These are phyloP conservation scores for Cryptocephalus moraei DNA, from an alignment of 2,888 invertebrate genomes.

Conservation along the genomic window DNA sequence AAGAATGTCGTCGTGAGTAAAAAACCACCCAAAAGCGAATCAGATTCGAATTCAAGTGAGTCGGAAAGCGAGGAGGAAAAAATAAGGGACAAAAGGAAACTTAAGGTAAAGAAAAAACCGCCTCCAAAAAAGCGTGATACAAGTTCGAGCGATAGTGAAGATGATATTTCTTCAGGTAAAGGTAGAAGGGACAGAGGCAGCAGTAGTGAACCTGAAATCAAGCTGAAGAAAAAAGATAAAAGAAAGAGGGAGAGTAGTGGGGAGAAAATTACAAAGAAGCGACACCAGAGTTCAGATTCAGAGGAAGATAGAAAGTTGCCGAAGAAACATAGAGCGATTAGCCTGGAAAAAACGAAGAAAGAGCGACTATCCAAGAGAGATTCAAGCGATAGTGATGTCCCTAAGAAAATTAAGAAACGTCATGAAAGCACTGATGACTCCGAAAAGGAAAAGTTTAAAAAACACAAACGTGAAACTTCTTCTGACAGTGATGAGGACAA, in stretches of 20 bases:
- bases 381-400: slow-evolving; percentile 33
- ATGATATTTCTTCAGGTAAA: slow-evolving; percentile 33
- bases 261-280: slow-evolving; percentile 45
- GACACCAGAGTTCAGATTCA: slow-evolving; percentile 49
- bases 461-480: slow-evolving; percentile 33
- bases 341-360: slow-evolving; percentile 44
- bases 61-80: slow-evolving; percentile 34
- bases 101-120: slow-evolving; percentile 26
- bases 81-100: slow-evolving; percentile 28
- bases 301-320: slow-evolving; percentile 49
- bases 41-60: slow-evolving; percentile 34
- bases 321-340: slow-evolving; percentile 34
- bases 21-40: slow-evolving; percentile 33
- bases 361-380: slow-evolving; percentile 23
- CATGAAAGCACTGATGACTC: slow-evolving; percentile 34
- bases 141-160: slow-evolving; percentile 40
- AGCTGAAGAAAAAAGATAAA: slow-evolving; percentile 39
- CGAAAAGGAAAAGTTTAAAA: slow-evolving; percentile 29
- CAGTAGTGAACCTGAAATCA: slow-evolving; percentile 39
- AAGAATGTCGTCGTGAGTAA: slow-evolving; percentile 28
- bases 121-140: slow-evolving; percentile 37
- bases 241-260: slow-evolving; percentile 39
- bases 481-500: slow-evolving; percentile 45
- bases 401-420: slow-evolving; percentile 26
- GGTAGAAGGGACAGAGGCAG: slow-evolving; percentile 42